A percentile compares a stretch with the other conserved stretches of the same genome.
Evolutionary conservation across 2,888 invertebrate genomes (phyloP).

Genomic region (Agonopterix heracliana): DNA sequence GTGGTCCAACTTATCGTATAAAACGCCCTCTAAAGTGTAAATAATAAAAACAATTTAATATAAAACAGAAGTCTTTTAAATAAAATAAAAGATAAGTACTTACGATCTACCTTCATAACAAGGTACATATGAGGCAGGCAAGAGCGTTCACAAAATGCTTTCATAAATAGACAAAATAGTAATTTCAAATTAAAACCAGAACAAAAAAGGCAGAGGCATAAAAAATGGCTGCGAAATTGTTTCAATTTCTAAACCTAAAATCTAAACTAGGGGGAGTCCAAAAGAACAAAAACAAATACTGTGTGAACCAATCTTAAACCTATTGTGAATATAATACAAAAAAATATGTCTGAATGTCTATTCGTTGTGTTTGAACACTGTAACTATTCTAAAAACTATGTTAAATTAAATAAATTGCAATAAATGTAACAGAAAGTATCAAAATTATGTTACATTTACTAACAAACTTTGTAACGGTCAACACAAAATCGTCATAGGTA

Average conservation of each 20-base stretch:
- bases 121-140: conserved; percentile 52
- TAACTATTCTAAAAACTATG: conserved; percentile 29
- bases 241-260: conserved; percentile 31
- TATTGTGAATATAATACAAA: conserved; percentile 51
- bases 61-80: conserved; percentile 17
- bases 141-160: conserved; percentile 44
- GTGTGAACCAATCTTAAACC: conserved; percentile 45
- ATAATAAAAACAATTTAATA: conserved; percentile 24
- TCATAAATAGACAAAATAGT: conserved; percentile 21
- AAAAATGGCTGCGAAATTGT: conserved; percentile 36
- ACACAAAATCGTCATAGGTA: conserved; percentile 4
- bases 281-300: conserved; percentile 43
- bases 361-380: conserved; percentile 64
- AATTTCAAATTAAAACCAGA: conserved; percentile 22
- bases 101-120: conserved; percentile 33
- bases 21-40: conserved; percentile 20
- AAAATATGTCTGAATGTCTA: conserved; percentile 39
- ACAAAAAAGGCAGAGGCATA: conserved; percentile 48
- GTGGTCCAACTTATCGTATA: conserved; percentile 42
- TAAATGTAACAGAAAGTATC: conserved; percentile 6
- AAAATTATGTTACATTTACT: conserved; percentile 11
- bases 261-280: conserved; percentile 33
- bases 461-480: conserved; percentile 20
- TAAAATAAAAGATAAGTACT: conserved; percentile 39
- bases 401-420: conserved; percentile 10